A percentile compares a stretch with the other conserved stretches of the same genome.
Evolutionary conservation across 1,140 invertebrate genomes (phyloP).

Genomic region (Hypsibius dujardini): DNA sequence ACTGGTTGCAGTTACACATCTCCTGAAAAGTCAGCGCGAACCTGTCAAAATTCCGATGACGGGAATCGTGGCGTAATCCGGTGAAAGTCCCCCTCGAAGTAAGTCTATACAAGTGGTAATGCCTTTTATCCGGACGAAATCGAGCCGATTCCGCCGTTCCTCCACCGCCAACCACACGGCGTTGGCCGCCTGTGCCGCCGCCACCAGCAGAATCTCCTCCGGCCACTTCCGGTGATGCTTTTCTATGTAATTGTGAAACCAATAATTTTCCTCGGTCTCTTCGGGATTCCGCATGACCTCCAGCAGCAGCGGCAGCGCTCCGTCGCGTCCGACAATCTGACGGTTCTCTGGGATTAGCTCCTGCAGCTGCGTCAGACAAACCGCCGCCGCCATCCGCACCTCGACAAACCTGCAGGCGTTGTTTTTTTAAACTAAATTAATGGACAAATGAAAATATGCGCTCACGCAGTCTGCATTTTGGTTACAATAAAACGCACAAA

Average conservation of each 20-base stretch:
- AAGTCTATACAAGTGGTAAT: neutral
- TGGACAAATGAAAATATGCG: too few species aligned
- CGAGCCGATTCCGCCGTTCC: conserved; percentile 7
- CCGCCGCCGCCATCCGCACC: neutral
- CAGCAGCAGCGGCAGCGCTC: neutral
- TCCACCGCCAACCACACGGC: conserved; percentile 9
- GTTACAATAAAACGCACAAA: too few species aligned
- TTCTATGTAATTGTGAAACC: neutral
- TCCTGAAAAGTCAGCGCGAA: neutral
- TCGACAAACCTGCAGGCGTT: neutral
- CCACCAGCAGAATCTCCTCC: conserved; percentile 2
- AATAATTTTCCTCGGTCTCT: neutral
- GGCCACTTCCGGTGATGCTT: conserved; percentile 8
- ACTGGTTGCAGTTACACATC: too few species aligned
- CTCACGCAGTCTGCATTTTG: too few species aligned
- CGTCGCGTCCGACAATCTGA: neutral
- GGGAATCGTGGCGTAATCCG: neutral
- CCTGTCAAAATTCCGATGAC: conserved; percentile 1
- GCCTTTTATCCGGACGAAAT: neutral
- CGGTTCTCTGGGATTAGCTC: neutral
- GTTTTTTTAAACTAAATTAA: too few species aligned
- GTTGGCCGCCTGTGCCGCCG: conserved; percentile 10
- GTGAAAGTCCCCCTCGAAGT: neutral
- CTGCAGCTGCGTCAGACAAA: conserved; percentile 6
- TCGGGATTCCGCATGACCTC: neutral